phyloP scores from a whole-genome alignment of 1,140 invertebrate species.

The Danaus plexippus region DNA sequence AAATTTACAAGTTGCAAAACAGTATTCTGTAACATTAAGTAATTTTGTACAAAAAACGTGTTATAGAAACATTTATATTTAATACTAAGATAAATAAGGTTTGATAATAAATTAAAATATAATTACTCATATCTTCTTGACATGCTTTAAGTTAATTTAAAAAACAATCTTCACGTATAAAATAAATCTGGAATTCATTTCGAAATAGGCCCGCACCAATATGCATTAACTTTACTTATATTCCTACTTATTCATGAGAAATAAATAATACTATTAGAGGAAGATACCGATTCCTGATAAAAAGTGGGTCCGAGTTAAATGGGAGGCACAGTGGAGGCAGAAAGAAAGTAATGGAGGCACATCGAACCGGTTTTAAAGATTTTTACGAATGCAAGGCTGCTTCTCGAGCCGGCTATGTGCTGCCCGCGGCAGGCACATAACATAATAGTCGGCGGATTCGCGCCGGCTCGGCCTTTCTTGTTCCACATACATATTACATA shows the following conservation, averaged over 20 bases:
- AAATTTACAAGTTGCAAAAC: no score
- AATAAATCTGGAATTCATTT: no score
- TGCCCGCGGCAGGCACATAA: conserved; percentile 55
- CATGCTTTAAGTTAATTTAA: no score
- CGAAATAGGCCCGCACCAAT: conserved; percentile 45
- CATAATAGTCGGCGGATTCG: conserved; percentile 61
- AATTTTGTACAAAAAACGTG: no score
- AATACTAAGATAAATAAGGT: no score
- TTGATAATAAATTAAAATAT: no score
- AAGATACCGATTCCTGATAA: conserved; percentile 71
- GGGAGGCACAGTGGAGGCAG: conserved; percentile 66
- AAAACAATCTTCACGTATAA: no score
- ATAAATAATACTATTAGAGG: conserved; percentile 72
- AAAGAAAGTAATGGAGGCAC: conserved; percentile 71
- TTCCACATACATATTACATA: conserved; percentile 33
- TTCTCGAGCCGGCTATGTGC: conserved; percentile 55
- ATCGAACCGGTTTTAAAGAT: conserved; percentile 68
- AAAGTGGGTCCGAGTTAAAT: conserved; percentile 70
- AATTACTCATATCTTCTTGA: no score
- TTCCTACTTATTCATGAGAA: conserved; percentile 69
- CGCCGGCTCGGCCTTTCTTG: conserved; percentile 57
- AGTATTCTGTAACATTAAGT: no score
- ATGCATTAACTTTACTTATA: conserved; percentile 64
- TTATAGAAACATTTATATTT: no score
- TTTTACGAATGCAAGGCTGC: conserved; percentile 71